Evolutionary conservation across 2,888 invertebrate species (phyloP), one percentile per base, ranked within the genome.

Genomic region (Limnephilus marmoratus): DNA sequence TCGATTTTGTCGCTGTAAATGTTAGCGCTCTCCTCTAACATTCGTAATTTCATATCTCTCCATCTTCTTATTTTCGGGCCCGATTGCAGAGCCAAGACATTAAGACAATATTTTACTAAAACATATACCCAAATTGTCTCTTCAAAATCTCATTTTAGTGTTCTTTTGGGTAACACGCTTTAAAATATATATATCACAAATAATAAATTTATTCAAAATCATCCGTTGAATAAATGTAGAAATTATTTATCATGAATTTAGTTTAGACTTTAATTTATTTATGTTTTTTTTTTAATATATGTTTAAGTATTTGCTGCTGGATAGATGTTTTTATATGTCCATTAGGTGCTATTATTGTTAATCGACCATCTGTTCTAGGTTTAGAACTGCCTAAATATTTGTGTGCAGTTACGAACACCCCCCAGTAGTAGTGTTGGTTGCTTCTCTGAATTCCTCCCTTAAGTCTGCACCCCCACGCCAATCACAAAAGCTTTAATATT

Each of bases 391-490:
- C 68, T 68, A 68, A 68, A 68, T 68, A 68, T 82, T 82, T 82
- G 15, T 82, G 82, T 31, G 82, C 82, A 15, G 82, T 45, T 37
- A 34, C 85, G 90, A 90, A 90, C 90, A 90, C 1, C 82, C 90
- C 49, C 49, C 37, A 37, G 37, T 37, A 4, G 37, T 29, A 82
- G 7, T 82, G 85, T 31, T 82, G 1, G 82, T 11, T 82, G 34
- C 18, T 29, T 31, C 0, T 82, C 15, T 31, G 24, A 85, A 45
- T 85, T 85, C 37, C n/a, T 85, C 85, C 37, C 41, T 85, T 24
- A 41, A n/a, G 85, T 85, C n/a, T 85, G 37, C 41, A 85, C 37
- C 37, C 31, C 85, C 41, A 45, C 41, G 41, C 85, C 18, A 85
- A 85, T 37, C 31, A 85, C 12, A n/a, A 85, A 37, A n/a, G 37